A percentile compares a stretch with the other conserved stretches of the same genome.
phyloP scores from a whole-genome alignment of 2,888 invertebrate genomes.

The Ommatoiulus sabulosus region DNA sequence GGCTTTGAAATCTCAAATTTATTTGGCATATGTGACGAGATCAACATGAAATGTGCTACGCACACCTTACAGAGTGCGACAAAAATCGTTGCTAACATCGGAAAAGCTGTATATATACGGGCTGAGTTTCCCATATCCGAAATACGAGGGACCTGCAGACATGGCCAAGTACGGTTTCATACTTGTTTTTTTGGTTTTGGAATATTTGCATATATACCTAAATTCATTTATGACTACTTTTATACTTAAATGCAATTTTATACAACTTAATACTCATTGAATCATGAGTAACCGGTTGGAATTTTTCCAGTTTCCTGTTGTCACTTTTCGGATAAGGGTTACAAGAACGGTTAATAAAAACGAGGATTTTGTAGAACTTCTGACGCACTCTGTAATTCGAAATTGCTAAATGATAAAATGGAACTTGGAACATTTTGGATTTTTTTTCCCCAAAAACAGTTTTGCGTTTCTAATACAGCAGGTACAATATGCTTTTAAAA shows the following conservation, averaged over 20 bases:
- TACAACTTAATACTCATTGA: background rate
- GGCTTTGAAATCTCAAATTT: conserved; percentile 38
- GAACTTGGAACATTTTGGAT: conserved; percentile 21
- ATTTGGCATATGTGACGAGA: conserved; percentile 38
- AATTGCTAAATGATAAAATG: background rate
- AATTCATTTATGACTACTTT: too few species aligned
- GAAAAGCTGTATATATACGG: too few species aligned
- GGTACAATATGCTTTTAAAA: background rate
- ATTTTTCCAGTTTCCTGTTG: too few species aligned
- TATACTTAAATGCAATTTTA: too few species aligned
- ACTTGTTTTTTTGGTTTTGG: too few species aligned
- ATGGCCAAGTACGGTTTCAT: too few species aligned
- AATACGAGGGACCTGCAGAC: too few species aligned
- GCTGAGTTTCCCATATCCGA: too few species aligned
- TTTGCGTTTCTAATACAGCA: background rate
- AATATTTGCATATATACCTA: too few species aligned
- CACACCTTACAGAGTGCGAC: background rate
- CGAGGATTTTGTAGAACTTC: background rate
- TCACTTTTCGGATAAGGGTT: too few species aligned
- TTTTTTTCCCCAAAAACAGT: background rate
- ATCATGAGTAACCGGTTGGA: background rate
- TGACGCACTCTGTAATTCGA: background rate
- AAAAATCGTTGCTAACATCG: background rate
- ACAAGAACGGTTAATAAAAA: background rate
- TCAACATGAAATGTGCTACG: background rate